A percentile compares a stretch with the other conserved stretches of the same genome.
Evolutionary conservation across 1,140 invertebrate species (phyloP).

Genomic region (Drosophila serrata): DNA sequence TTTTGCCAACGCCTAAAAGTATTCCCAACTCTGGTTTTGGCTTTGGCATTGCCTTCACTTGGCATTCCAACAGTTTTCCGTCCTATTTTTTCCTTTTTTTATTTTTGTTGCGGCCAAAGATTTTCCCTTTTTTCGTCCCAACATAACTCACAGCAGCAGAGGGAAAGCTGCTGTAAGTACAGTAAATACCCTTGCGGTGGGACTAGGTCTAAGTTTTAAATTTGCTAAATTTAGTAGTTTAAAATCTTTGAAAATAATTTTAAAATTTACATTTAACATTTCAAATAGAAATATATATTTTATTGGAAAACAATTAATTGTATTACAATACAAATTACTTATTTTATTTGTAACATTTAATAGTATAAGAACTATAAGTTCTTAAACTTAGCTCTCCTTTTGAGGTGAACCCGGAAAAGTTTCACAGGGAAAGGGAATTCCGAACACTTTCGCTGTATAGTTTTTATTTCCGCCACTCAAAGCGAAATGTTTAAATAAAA

Average conservation of each 20-base stretch:
- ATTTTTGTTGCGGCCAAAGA: slow-evolving; percentile 20
- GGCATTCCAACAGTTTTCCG: slow-evolving; percentile 34
- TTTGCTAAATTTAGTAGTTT: background rate
- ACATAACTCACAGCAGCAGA: slow-evolving; percentile 40
- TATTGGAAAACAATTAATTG: background rate
- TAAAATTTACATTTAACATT: too few relatives aligned
- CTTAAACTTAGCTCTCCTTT: background rate
- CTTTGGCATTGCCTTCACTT: slow-evolving; percentile 32
- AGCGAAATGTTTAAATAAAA: slow-evolving; percentile 53
- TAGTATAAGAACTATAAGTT: too few relatives aligned
- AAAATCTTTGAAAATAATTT: background rate
- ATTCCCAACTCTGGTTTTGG: slow-evolving; percentile 51
- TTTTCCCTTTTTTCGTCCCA: slow-evolving; percentile 34
- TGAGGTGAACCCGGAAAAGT: slow-evolving; percentile 26
- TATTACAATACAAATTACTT: background rate
- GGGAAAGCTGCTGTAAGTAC: background rate
- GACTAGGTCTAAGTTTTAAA: background rate
- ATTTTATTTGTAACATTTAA: too few relatives aligned
- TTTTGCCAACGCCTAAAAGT: slow-evolving; percentile 64
- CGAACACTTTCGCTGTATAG: slow-evolving; percentile 42
- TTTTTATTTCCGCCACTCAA: slow-evolving; percentile 11
- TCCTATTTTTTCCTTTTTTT: slow-evolving; percentile 21
- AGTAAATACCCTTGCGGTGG: background rate
- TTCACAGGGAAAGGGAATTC: slow-evolving; percentile 7
- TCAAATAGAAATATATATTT: too few relatives aligned